phyloP scores from a whole-genome alignment of 2,888 invertebrate genomes.

The Drosophila fungiperda region DNA sequence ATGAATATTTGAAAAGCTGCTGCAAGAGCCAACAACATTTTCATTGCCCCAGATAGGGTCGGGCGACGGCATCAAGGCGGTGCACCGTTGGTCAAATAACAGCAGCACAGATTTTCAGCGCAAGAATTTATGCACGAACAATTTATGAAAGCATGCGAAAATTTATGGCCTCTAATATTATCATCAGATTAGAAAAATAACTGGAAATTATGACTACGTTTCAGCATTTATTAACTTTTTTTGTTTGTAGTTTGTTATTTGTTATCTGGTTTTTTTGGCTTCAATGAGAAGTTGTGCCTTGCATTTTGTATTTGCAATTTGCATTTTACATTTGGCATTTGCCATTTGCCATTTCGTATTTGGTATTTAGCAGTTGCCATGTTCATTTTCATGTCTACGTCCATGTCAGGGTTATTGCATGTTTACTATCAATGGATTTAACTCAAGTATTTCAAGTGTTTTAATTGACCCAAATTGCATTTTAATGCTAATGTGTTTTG shows the following conservation, averaged over 20 bases:
- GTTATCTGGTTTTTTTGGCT: conserved; percentile 9
- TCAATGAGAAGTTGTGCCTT: conserved; percentile 6
- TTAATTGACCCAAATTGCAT: conserved; percentile 64
- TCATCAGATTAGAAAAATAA: conserved; percentile 73
- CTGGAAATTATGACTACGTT: conserved; percentile 65
- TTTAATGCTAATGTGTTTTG: conserved; percentile 57
- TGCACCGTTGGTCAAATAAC: conserved; percentile 1
- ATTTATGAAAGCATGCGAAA: conserved; percentile 67
- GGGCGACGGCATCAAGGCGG: not conserved
- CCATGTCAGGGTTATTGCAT: conserved; percentile 48
- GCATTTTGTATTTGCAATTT: conserved; percentile 21
- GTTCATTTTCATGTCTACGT: conserved; percentile 13
- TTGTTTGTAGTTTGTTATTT: not conserved
- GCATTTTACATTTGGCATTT: conserved; percentile 20
- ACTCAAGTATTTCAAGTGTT: conserved; percentile 40
- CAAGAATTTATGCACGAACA: conserved; percentile 67
- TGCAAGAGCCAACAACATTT: conserved; percentile 64
- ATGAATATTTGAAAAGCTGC: conserved; percentile 76
- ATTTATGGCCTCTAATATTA: conserved; percentile 70
- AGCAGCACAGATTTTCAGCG: conserved; percentile 56
- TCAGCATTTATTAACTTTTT: conserved; percentile 39
- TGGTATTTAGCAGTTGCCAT: conserved; percentile 26
- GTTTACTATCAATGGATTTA: conserved; percentile 56
- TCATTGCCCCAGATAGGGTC: conserved; percentile 32
- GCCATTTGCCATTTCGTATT: conserved; percentile 20